Base-by-base conservation (phyloP, 1,140 invertebrate species). In the Stegodyphus mimosarum region DNA sequence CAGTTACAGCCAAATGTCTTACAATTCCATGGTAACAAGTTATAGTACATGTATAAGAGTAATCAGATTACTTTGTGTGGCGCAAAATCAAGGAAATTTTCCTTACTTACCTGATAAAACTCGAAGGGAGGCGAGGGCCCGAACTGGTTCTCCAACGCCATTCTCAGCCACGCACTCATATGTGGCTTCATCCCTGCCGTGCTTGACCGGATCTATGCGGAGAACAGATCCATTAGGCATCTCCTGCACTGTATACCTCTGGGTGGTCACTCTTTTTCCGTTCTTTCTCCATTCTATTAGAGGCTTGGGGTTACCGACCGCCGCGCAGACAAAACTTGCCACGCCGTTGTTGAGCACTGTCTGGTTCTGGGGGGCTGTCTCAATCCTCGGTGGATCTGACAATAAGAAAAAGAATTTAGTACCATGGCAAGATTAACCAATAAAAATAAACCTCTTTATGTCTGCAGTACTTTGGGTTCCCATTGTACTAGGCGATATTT, bases 111-210 rank as follows among this genome's bases (percentile, higher is more conserved):
- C 93, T 93, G 96, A 94, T 91, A 97, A 95, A 83, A 98, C 96
- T 74, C 93, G 94, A 86, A 99, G 93, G 63, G 93, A 94, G 49
- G 97, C 97, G 87, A 95, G 94, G 63, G 97, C 95, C 86, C 93
- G 94, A 80, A 98, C 97, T 13, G 96, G 95, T 91, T 98, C 97
- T 11, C 97, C 97, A 10, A 97, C 96, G 48, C 97, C 96, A 91
- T 99, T 99, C 91, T 99, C 97, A 0, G 97, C 98, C 73, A 98
- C 93, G 90, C 98, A 99, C 90, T 99, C 97, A 91, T 98, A 99
- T 2, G 93, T 94, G 52, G 95, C 95, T 90, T 97, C 96, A 90
- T 98, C 96, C 77, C 96, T 93, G 15, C 91, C 92, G 17, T 93
- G 91, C 86, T 95, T 93, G 11, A 97, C 96, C 0, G 96, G 96